These are phyloP conservation scores for Meles meles DNA, from an alignment of 2,113 vertebrate species.

Conservation along the genomic window DNA sequence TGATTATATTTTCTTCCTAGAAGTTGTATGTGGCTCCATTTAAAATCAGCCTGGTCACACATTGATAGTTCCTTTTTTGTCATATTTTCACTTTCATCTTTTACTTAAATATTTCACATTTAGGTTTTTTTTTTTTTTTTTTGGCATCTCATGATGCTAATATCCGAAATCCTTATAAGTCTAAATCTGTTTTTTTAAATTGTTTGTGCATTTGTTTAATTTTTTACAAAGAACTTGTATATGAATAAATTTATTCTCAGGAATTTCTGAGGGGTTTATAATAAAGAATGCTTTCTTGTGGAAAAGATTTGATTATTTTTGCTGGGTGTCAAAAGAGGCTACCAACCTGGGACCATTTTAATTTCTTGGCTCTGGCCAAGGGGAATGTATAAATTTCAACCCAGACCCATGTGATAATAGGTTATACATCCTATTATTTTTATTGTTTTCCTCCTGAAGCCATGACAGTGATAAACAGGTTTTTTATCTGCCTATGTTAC, in stretches of 20 bases:
- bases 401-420: neutral
- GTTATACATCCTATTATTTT: neutral
- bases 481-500: neutral
- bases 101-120: conserved; percentile 23
- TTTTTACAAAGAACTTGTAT: neutral
- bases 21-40: neutral
- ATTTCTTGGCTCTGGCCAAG: neutral
- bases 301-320: conserved; percentile 23
- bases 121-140: neutral
- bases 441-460: neutral
- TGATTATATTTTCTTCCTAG: neutral
- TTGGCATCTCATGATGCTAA: neutral
- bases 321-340: neutral
- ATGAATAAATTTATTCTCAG: neutral
- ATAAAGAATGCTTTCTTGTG: neutral
- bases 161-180: neutral
- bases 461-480: neutral
- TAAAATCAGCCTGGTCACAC: neutral
- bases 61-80: neutral
- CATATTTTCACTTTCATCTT: neutral
- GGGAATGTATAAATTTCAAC: neutral
- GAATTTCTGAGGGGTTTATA: neutral
- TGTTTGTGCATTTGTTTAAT: neutral
- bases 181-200: neutral
- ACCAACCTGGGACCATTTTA: neutral